Conservation (phyloP, 2,888 invertebrate genomes). For the Altica lythri region DNA sequence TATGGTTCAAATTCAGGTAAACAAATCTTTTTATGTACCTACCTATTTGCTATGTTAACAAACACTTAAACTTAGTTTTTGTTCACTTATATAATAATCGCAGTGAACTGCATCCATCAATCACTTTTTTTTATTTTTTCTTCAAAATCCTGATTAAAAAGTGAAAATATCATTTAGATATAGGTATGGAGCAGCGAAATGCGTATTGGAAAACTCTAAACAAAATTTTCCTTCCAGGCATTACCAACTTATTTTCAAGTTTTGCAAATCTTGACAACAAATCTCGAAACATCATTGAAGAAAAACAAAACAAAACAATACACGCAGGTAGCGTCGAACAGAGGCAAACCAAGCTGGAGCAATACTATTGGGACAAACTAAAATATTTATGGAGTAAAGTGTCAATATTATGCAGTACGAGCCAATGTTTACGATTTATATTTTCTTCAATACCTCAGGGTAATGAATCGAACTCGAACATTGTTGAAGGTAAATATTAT, state of each 20-base stretch:
- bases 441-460: background rate
- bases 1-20: too few relatives aligned
- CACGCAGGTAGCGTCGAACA: background rate
- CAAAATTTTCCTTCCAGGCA: background rate
- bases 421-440: background rate
- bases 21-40: too few relatives aligned
- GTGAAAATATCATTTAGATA: too few relatives aligned
- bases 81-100: too few relatives aligned
- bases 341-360: background rate
- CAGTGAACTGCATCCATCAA: too few relatives aligned
- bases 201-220: background rate
- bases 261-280: background rate
- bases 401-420: conserved; percentile 1
- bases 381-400: conserved; percentile 11
- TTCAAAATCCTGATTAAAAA: too few relatives aligned
- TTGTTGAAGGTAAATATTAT: background rate
- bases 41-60: too few relatives aligned
- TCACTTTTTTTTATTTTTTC: too few relatives aligned
- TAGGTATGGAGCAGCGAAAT: too few relatives aligned
- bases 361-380: conserved; percentile 1
- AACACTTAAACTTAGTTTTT: too few relatives aligned
- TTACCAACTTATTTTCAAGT: background rate
- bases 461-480: background rate
- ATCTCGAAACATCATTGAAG: background rate
- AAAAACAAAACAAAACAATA: background rate